These are phyloP conservation scores for Momotus momota DNA, from an alignment of 2,797 vertebrate species.

Conservation along the genomic window DNA sequence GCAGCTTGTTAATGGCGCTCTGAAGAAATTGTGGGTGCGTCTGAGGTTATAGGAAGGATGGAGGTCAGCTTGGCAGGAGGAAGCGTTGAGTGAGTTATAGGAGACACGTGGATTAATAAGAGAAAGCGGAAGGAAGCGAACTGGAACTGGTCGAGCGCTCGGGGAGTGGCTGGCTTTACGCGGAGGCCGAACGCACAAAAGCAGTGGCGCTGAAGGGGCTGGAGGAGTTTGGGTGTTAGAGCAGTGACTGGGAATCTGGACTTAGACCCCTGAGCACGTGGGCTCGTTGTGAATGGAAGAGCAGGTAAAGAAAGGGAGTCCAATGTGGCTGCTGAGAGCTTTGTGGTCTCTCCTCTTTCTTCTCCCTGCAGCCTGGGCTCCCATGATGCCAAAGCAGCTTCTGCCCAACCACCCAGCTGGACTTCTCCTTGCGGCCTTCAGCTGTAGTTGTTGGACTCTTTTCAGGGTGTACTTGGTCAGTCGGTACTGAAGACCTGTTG, in stretches of 20 bases:
- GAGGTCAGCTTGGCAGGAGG: slow-evolving; percentile 24
- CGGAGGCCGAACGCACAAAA: rapidly evolving
- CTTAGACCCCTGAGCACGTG: rapidly evolving
- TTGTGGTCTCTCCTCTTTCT: background rate
- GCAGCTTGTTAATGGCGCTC: background rate
- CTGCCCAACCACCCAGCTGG: background rate
- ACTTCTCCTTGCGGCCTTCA: background rate
- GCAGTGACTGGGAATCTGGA: background rate
- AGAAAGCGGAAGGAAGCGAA: slow-evolving; percentile 19
- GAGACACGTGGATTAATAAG: background rate
- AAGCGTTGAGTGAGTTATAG: background rate
- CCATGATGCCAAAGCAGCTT: rapidly evolving
- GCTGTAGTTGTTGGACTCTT: background rate
- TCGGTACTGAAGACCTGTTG: background rate
- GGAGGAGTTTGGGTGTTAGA: background rate
- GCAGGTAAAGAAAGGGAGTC: background rate
- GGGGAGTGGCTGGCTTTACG: background rate
- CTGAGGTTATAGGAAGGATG: slow-evolving; percentile 14
- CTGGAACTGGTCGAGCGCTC: background rate
- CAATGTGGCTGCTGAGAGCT: rapidly evolving
- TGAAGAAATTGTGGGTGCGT: background rate
- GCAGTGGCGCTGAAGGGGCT: background rate
- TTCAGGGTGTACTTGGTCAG: rapidly evolving
- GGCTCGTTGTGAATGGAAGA: background rate
- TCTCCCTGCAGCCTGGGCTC: background rate